Percentiles rank a stretch among this genome's conserved stretches.
These are phyloP conservation scores for Papilio polytes DNA, from an alignment of 1,140 invertebrate genomes.

Conservation along the genomic window DNA sequence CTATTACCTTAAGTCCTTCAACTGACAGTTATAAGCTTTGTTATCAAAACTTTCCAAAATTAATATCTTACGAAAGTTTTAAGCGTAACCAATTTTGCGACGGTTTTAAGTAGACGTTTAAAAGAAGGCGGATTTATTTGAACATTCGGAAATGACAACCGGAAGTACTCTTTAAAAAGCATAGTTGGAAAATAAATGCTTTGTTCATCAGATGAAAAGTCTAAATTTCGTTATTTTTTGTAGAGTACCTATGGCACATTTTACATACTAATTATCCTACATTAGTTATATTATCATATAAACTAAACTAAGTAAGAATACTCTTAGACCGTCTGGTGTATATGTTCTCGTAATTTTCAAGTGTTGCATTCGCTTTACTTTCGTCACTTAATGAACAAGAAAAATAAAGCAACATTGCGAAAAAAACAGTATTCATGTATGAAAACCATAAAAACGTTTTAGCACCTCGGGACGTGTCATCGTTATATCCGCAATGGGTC, in stretches of 20 bases:
- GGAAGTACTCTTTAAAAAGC: not conserved
- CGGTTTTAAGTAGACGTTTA: constrained; percentile 14
- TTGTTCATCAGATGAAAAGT: not conserved
- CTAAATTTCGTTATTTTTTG: not conserved
- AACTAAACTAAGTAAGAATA: too few species aligned
- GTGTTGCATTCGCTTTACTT: not conserved
- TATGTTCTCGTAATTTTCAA: not conserved
- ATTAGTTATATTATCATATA: too few species aligned
- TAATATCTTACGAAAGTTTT: constrained; percentile 11
- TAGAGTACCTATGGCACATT: not conserved
- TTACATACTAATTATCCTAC: too few species aligned
- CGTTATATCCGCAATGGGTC: constrained; percentile 41
- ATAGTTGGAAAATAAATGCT: not conserved
- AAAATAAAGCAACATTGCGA: not conserved
- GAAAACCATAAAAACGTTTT: constrained; percentile 36
- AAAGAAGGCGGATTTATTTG: constrained; percentile 1
- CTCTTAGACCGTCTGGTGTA: not conserved
- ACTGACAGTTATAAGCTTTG: constrained; percentile 25
- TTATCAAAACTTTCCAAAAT: constrained; percentile 18
- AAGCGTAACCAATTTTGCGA: not conserved
- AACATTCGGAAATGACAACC: not conserved
- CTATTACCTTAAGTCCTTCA: not conserved
- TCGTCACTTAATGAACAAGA: not conserved
- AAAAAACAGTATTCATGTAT: constrained; percentile 34
- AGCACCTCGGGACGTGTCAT: constrained; percentile 38